These are phyloP conservation scores for Nansenia antarctica DNA, from an alignment of 2,113 vertebrate genomes.

Conservation along the genomic window DNA sequence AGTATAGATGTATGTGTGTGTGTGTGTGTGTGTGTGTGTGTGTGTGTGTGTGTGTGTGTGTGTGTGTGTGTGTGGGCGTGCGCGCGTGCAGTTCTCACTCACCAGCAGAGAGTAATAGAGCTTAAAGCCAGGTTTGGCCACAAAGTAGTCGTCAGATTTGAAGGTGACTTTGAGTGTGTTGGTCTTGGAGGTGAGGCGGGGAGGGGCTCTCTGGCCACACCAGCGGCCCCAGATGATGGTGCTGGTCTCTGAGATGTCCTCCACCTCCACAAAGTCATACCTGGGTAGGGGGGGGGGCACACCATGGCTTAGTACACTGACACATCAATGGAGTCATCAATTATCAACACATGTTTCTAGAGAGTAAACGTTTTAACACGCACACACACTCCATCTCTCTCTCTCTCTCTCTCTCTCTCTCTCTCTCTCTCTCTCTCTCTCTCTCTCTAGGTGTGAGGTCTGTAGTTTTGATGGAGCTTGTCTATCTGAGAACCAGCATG, in stretches of 20 bases:
- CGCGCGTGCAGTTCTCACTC: too few species aligned
- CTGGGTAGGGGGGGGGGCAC: slow-evolving; percentile 62
- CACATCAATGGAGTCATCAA: neutral
- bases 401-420: slow-evolving; percentile 15
- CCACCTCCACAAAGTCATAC: slow-evolving; percentile 96
- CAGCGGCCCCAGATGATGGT: slow-evolving; percentile 92
- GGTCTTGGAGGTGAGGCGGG: slow-evolving; percentile 87
- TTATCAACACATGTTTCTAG: neutral
- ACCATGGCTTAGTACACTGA: neutral
- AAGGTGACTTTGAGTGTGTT: slow-evolving; percentile 93
- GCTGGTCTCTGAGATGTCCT: slow-evolving; percentile 88
- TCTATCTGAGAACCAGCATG: too few species aligned
- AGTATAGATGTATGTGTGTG: too few species aligned
- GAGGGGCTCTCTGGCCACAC: slow-evolving; percentile 90
- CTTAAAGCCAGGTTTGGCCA: slow-evolving; percentile 96
- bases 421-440: neutral
- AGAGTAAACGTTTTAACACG: neutral
- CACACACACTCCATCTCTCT: too few species aligned
- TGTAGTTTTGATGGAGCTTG: slow-evolving; percentile 36
- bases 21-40: too few species aligned
- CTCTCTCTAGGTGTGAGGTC: neutral
- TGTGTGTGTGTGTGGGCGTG: too few species aligned
- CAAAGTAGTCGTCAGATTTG: slow-evolving; percentile 96
- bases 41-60: neutral
- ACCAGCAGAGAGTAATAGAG: slow-evolving; percentile 92